Conservation (phyloP, 2,888 invertebrate species). For the Nephrotoma appendiculata region DNA sequence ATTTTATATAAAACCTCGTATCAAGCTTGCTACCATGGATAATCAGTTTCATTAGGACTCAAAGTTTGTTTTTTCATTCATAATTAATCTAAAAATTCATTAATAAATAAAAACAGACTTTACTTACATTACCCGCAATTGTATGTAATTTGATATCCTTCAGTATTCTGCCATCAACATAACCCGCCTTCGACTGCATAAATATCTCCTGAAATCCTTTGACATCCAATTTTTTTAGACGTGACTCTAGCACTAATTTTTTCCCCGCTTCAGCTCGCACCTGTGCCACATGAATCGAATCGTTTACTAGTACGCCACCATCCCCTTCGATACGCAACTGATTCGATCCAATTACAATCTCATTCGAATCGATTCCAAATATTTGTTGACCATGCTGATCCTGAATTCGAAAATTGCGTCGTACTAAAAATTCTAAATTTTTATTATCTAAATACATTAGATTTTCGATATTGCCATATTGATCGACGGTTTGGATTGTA, state of each 20-base stretch:
- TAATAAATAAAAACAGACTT: neutral
- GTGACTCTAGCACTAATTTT: slow-evolving; percentile 61
- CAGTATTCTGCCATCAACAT: slow-evolving; percentile 67
- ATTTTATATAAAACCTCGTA: too few species aligned
- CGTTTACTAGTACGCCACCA: slow-evolving; percentile 68
- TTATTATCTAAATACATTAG: neutral
- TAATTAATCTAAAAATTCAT: too few species aligned
- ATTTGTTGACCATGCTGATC: slow-evolving; percentile 25
- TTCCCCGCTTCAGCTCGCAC: slow-evolving; percentile 41
- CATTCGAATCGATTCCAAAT: slow-evolving; percentile 69
- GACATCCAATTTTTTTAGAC: slow-evolving; percentile 70
- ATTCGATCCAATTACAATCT: slow-evolving; percentile 70
- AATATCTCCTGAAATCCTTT: slow-evolving; percentile 68
- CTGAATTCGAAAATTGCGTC: neutral
- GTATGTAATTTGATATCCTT: slow-evolving; percentile 71
- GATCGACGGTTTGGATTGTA: neutral
- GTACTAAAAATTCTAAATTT: neutral
- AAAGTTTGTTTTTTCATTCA: too few species aligned
- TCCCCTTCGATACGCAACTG: slow-evolving; percentile 60
- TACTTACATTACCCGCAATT: slow-evolving; percentile 57
- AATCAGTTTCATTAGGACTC: too few species aligned
- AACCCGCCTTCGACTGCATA: slow-evolving; percentile 76
- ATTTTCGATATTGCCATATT: neutral
- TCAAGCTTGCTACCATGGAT: too few species aligned
- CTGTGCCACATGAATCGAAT: slow-evolving; percentile 67